Evolutionary conservation across 2,888 invertebrate species (phyloP), one percentile per base, ranked within the genome.

Genomic region (Zelleria hepariella): DNA sequence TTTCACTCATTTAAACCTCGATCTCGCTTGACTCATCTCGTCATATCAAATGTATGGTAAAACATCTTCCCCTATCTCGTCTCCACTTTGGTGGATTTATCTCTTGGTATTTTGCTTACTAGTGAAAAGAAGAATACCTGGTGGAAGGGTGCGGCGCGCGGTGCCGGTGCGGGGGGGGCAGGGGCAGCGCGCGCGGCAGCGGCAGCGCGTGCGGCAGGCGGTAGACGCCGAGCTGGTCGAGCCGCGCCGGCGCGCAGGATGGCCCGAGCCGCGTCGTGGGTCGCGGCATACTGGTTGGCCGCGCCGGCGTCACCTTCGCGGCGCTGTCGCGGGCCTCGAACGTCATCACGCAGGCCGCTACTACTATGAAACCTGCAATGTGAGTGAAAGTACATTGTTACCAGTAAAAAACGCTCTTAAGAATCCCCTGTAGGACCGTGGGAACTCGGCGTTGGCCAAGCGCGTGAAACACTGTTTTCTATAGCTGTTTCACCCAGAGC

Each of bases 261-360:
- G 86, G 69, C 67, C 90, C 71, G 70, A 91, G 72, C 63, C 91
- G 68, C 64, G 87, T 75, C n/a, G 89, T 71, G 7, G 90, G 90
- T 8, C 91, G 88, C 5, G 90, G 89, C 62, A 91, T 74, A 55
- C 90, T 78, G 59, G 87, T 86, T 63, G 89, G 75, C 68, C 90
- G 91, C 32, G 96, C 95, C 0, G 96, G 96, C 18, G 96, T 95
- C 58, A 98, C 96, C 78, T 95, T 95, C 1, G 97, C 96, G 0
- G 98, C 96, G 63, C 96, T 96, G 82, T 98, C 98, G 2, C 98
- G 92, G 0, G 97, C 97, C 77, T 98, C 98, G 75, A 98, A 97
- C n/a, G 98, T 98, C 95, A 98, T 97, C 58, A 99, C 98, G 75
- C 98, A 98, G 0, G 98, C 97, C 27, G 98, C 97, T 23, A 98